Conservation (phyloP, 2,113 vertebrate species). For the Brevimyrus niger region DNA sequence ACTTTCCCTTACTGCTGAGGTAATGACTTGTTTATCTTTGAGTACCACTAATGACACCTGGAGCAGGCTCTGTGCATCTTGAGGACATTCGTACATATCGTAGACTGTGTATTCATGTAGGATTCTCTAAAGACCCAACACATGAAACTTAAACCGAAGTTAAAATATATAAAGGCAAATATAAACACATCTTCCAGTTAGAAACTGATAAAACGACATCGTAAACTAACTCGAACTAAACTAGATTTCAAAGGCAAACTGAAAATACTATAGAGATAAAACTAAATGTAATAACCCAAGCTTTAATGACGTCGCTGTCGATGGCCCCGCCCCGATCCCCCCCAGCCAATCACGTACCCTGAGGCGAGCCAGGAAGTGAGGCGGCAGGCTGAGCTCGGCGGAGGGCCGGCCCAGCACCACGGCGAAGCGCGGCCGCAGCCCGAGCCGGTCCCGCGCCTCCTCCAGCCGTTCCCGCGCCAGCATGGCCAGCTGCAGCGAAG, state of each 20-base stretch:
- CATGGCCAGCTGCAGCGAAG: slow-evolving; percentile 91
- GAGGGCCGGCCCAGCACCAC: slow-evolving; percentile 85
- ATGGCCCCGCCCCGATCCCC: slow-evolving; percentile 22
- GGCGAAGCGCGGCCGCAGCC: slow-evolving; percentile 86
- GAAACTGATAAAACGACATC: background rate
- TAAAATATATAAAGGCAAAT: background rate
- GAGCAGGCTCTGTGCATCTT: background rate
- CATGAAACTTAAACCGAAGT: background rate
- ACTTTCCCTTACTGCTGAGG: background rate
- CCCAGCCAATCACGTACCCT: slow-evolving; percentile 70
- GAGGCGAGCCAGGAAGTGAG: slow-evolving; percentile 75
- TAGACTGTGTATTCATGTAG: background rate
- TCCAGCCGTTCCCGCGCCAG: slow-evolving; percentile 85
- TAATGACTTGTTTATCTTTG: background rate
- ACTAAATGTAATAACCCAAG: background rate
- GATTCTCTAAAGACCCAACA: background rate
- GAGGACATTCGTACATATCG: background rate
- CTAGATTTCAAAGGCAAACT: background rate
- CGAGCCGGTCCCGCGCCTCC: slow-evolving; percentile 86
- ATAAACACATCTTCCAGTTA: background rate
- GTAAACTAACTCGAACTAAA: background rate
- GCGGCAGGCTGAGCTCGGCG: slow-evolving; percentile 69
- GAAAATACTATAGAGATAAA: background rate
- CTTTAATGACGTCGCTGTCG: background rate
- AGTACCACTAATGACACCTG: background rate